These are phyloP conservation scores for Ormyrus nitidulus DNA, from an alignment of 2,888 invertebrate genomes.

Conservation along the genomic window DNA sequence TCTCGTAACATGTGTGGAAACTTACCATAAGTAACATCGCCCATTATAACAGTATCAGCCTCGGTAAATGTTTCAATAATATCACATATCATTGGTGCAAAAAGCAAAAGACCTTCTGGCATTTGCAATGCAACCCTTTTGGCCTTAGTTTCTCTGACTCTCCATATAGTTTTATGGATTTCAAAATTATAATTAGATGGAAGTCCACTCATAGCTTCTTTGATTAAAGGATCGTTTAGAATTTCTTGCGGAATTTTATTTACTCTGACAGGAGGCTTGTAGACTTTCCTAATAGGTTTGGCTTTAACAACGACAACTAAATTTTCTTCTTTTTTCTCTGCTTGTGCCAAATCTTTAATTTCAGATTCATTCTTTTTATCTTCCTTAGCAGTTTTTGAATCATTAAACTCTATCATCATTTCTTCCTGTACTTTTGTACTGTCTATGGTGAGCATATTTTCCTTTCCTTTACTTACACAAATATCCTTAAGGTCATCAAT, in stretches of 20 bases:
- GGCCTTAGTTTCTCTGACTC: conserved; percentile 88
- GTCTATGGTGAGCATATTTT: not conserved
- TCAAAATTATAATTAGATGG: conserved; percentile 99
- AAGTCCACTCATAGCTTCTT: conserved; percentile 84
- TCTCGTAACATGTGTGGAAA: no score
- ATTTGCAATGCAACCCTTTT: conserved; percentile 96
- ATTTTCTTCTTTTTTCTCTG: conserved; percentile 33
- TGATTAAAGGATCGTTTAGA: conserved; percentile 84
- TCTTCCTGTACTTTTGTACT: not conserved
- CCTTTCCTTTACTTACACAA: not conserved
- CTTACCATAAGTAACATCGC: conserved; percentile 95
- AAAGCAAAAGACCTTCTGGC: conserved; percentile 96
- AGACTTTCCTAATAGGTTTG: conserved; percentile 87
- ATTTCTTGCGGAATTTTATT: conserved; percentile 90
- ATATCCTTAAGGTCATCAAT: not conserved
- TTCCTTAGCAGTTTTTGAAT: not conserved
- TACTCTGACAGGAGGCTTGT: conserved; percentile 84
- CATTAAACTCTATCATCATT: not conserved
- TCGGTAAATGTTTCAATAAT: conserved; percentile 92
- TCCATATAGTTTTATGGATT: conserved; percentile 98
- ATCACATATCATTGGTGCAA: conserved; percentile 94
- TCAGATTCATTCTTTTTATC: conserved; percentile 16
- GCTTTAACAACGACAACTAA: conserved; percentile 84
- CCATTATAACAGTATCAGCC: conserved; percentile 97
- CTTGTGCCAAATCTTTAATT: not conserved